Percentiles rank a stretch among this genome's conserved stretches.
Evolutionary conservation across 2,113 vertebrate genomes (phyloP).

Genomic region (Alosa alosa): DNA sequence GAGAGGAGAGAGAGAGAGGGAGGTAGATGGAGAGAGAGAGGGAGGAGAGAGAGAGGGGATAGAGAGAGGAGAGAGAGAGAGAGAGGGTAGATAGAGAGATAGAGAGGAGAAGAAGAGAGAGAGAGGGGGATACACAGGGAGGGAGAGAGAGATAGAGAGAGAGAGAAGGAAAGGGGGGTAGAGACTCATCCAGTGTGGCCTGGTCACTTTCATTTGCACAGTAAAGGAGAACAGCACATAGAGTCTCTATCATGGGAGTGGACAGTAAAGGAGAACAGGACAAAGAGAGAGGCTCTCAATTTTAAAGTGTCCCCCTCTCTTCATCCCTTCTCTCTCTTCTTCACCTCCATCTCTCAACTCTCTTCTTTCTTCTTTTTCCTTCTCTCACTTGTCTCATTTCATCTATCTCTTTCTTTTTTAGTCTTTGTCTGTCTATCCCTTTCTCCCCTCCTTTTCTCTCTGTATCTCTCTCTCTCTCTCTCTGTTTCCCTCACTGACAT

Average conservation of each 20-base stretch:
- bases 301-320: slow-evolving; percentile 33
- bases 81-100: not conserved
- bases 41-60: no score
- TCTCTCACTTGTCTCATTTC: not conserved
- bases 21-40: no score
- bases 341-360: not conserved
- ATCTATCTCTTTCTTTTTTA: not conserved
- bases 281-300: not conserved
- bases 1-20: no score
- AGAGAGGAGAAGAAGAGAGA: not conserved
- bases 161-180: not conserved
- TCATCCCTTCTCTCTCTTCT: not conserved
- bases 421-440: not conserved
- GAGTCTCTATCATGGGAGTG: not conserved
- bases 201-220: not conserved
- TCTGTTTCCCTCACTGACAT: not conserved
- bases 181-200: not conserved
- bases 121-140: no score
- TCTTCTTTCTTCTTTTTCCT: not conserved
- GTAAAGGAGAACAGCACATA: not conserved
- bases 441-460: not conserved
- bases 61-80: no score
- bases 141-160: not conserved
- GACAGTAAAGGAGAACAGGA: slow-evolving; percentile 24
- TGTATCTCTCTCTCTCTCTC: not conserved